phyloP scores from a whole-genome alignment of 2,888 invertebrate species.

The Desoria tigrina region DNA sequence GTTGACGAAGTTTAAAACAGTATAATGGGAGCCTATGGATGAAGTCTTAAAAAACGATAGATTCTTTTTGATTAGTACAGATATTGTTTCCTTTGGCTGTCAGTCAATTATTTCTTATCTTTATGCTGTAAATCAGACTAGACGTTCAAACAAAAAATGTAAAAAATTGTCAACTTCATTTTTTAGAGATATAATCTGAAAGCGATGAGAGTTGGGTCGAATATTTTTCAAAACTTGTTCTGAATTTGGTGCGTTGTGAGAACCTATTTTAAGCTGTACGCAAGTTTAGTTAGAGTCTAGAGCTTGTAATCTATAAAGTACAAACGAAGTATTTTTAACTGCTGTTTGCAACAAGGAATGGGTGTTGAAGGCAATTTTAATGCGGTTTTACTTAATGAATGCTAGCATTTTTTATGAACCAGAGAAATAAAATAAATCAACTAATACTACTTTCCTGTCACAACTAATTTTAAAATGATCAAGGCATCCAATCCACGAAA shows the following conservation, averaged over 20 bases:
- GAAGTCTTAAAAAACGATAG: background rate
- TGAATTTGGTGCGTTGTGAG: too few species aligned
- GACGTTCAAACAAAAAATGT: constrained; percentile 1
- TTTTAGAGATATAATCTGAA: background rate
- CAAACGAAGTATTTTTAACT: too few species aligned
- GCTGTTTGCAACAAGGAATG: too few species aligned
- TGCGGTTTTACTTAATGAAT: too few species aligned
- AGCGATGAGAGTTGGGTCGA: background rate
- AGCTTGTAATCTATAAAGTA: too few species aligned
- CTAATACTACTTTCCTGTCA: too few species aligned
- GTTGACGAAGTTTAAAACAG: background rate
- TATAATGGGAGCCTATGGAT: background rate
- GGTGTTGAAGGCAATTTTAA: too few species aligned
- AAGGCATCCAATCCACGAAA: constrained; percentile 6
- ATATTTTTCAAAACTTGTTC: background rate
- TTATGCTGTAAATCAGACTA: constrained; percentile 22
- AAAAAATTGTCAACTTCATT: constrained; percentile 5
- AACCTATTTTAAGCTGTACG: too few species aligned
- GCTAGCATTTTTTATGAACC: too few species aligned
- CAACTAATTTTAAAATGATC: too few species aligned
- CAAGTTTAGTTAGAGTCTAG: too few species aligned
- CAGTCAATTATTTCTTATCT: constrained; percentile 27
- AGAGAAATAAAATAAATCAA: too few species aligned
- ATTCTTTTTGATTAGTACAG: constrained; percentile 16
- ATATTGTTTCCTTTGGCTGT: constrained; percentile 23